Evolutionary conservation across 1,140 invertebrate genomes (phyloP).

Genomic region (Anagrus nilaparvatae): DNA sequence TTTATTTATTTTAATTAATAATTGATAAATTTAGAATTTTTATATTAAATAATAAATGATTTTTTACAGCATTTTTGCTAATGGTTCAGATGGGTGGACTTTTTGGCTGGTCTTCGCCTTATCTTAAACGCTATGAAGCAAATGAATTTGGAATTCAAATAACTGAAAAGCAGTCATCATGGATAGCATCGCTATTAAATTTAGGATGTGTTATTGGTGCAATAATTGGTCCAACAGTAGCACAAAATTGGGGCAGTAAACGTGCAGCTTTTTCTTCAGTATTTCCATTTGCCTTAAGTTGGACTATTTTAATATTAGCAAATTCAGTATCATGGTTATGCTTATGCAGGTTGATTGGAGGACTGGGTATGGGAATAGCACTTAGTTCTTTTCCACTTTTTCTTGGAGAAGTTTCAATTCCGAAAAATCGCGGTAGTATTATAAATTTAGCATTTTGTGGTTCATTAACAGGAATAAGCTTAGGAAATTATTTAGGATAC

Average conservation of each 20-base stretch:
- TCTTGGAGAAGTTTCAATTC: slow-evolving; percentile 53
- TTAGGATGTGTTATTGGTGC: slow-evolving; percentile 35
- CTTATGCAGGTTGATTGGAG: slow-evolving; percentile 44
- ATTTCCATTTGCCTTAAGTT: slow-evolving; percentile 51
- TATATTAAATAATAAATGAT: no score
- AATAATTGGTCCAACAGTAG: slow-evolving; percentile 24
- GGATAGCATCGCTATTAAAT: slow-evolving; percentile 51
- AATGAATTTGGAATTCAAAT: slow-evolving; percentile 42
- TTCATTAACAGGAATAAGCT: slow-evolving; percentile 50
- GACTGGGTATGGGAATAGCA: slow-evolving; percentile 55
- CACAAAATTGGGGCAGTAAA: slow-evolving; percentile 53
- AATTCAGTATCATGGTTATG: slow-evolving; percentile 45
- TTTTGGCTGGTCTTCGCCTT: slow-evolving; percentile 46
- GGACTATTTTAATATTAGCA: slow-evolving; percentile 37
- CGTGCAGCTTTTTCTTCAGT: slow-evolving; percentile 48
- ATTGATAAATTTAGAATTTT: no score
- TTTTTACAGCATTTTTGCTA: slow-evolving; percentile 18
- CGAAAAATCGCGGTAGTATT: slow-evolving; percentile 18
- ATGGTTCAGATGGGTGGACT: slow-evolving; percentile 4
- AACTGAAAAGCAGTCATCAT: slow-evolving; percentile 49
- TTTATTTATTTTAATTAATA: no score
- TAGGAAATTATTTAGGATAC: no score
- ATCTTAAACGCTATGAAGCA: slow-evolving; percentile 40
- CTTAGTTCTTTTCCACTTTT: slow-evolving; percentile 57
- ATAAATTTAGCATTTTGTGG: slow-evolving; percentile 29